phyloP scores from a whole-genome alignment of 2,888 invertebrate species.

The Resseliella maxima region DNA sequence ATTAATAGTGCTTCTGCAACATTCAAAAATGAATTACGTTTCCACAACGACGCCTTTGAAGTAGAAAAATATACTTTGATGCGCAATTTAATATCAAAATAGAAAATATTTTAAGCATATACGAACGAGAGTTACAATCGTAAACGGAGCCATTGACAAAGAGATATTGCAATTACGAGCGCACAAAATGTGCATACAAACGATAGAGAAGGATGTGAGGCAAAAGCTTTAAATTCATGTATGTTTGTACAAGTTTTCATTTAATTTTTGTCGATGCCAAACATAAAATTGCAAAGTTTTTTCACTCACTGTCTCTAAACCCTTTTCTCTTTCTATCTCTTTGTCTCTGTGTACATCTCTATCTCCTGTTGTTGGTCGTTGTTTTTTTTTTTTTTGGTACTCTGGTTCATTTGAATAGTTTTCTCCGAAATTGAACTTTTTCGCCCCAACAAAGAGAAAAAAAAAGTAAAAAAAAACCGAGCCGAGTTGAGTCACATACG shows the following conservation, averaged over 20 bases:
- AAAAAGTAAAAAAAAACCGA: too few relatives aligned
- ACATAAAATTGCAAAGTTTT: slow-evolving; percentile 48
- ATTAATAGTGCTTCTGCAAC: not conserved
- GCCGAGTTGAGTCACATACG: not conserved
- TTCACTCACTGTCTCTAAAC: too few relatives aligned
- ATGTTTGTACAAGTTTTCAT: slow-evolving; percentile 1
- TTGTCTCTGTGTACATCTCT: too few relatives aligned
- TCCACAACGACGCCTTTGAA: slow-evolving; percentile 45
- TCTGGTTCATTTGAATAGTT: slow-evolving; percentile 21
- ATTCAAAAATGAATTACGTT: not conserved
- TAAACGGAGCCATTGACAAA: slow-evolving; percentile 26
- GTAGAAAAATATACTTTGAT: not conserved
- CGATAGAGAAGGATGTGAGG: not conserved
- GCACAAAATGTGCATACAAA: not conserved
- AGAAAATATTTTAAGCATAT: slow-evolving; percentile 1
- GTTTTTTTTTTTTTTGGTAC: not conserved
- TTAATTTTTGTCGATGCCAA: slow-evolving; percentile 51
- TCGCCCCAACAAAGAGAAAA: not conserved
- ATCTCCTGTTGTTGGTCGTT: not conserved
- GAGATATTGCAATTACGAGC: slow-evolving; percentile 10
- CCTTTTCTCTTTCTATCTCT: too few relatives aligned
- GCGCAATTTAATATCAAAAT: slow-evolving; percentile 4
- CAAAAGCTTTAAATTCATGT: not conserved
- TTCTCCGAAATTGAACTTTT: slow-evolving; percentile 32
- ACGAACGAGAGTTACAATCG: not conserved